phyloP scores from a whole-genome alignment of 2,113 vertebrate genomes.

The rat (Rattus norvegicus) region GRCr8 NC_086020.1:244141001-244141500 shows the following conservation, averaged over 20 bases:
- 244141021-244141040: not conserved
- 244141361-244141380: not conserved
- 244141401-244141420: not conserved
- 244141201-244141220: not conserved
- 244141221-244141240: not conserved
- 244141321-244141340: not conserved
- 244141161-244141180: conserved; percentile 52
- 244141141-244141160: conserved; percentile 48
- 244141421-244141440: no score
- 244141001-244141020: not conserved
- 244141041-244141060: not conserved
- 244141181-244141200: not conserved
- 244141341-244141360: not conserved
- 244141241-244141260: not conserved
- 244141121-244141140: conserved; percentile 25
- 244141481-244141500: not conserved
- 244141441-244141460: no score
- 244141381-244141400: not conserved
- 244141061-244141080: conserved; percentile 34
- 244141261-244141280: no score
- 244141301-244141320: not conserved
- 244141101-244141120: not conserved
- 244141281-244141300: not conserved
- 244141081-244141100: conserved; percentile 20
- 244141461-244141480: not conserved